Conservation (phyloP, 2,888 invertebrate genomes). For the Leptinotarsa peninsularis region DNA sequence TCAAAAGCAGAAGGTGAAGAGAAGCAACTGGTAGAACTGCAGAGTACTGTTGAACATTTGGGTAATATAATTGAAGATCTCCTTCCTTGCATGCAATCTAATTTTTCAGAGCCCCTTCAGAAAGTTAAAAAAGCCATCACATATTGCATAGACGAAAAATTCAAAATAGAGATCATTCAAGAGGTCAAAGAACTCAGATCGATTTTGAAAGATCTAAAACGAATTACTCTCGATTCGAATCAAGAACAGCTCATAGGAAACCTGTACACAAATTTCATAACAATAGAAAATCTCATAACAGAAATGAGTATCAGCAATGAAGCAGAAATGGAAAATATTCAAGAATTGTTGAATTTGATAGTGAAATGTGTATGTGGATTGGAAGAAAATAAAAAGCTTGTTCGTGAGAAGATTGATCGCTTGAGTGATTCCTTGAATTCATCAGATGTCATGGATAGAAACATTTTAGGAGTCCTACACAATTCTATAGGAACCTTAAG, state of each 20-base stretch:
- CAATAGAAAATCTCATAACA: background rate
- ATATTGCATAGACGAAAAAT: background rate
- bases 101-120: background rate
- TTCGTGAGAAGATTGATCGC: background rate
- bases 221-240: background rate
- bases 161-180: conserved; percentile 2
- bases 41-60: background rate
- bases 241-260: background rate
- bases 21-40: conserved; percentile 9
- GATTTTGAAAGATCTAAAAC: conserved; percentile 9
- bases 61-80: background rate
- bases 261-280: background rate
- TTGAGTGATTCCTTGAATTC: background rate
- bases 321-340: conserved; percentile 11
- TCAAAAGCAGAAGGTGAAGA: conserved; percentile 8
- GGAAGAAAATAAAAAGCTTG: conserved; percentile 1
- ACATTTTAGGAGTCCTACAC: background rate
- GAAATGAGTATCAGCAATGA: conserved; percentile 1
- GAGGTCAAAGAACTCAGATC: conserved; percentile 1
- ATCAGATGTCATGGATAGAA: background rate
- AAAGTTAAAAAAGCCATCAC: background rate
- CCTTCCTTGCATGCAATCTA: background rate
- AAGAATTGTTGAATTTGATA: conserved; percentile 7
- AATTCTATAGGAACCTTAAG: background rate
- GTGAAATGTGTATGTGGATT: conserved; percentile 2